Conservation (phyloP, 2,113 vertebrate genomes). For the Neodon shergylaensis region DNA sequence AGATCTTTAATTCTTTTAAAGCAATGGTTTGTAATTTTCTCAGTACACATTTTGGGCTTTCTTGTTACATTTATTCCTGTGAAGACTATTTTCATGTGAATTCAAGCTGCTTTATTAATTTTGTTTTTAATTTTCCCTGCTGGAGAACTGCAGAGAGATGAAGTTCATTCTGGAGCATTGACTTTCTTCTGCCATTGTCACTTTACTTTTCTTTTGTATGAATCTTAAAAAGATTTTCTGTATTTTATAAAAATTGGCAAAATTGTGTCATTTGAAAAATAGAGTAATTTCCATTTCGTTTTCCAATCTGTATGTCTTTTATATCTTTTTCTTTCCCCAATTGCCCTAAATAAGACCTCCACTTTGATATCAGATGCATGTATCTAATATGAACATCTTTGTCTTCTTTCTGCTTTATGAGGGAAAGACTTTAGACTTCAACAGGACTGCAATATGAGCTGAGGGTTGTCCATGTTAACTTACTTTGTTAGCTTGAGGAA, state of each 20-base stretch:
- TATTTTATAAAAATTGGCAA: not conserved
- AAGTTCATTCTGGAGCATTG: too few species aligned
- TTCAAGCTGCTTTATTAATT: not conserved
- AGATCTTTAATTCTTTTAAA: not conserved
- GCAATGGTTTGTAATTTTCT: not conserved
- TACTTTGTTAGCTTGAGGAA: not conserved
- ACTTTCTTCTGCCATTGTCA: not conserved
- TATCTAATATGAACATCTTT: not conserved
- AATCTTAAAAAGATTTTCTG: conserved; percentile 14
- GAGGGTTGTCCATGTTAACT: not conserved
- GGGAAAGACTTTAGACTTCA: not conserved
- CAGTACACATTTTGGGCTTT: not conserved
- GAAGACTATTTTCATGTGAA: not conserved
- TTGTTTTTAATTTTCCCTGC: not conserved
- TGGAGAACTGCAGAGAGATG: not conserved
- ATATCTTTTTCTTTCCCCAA: not conserved
- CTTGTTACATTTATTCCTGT: not conserved
- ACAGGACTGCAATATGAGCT: not conserved
- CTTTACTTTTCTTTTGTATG: not conserved
- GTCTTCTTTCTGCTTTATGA: not conserved
- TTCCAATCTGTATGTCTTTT: not conserved
- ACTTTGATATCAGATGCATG: not conserved
- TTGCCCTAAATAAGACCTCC: not conserved
- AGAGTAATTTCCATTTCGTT: not conserved
- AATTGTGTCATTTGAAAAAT: not conserved